These are phyloP conservation scores for Tenthredo amoena DNA, from an alignment of 2,888 invertebrate genomes.

Conservation along the genomic window DNA sequence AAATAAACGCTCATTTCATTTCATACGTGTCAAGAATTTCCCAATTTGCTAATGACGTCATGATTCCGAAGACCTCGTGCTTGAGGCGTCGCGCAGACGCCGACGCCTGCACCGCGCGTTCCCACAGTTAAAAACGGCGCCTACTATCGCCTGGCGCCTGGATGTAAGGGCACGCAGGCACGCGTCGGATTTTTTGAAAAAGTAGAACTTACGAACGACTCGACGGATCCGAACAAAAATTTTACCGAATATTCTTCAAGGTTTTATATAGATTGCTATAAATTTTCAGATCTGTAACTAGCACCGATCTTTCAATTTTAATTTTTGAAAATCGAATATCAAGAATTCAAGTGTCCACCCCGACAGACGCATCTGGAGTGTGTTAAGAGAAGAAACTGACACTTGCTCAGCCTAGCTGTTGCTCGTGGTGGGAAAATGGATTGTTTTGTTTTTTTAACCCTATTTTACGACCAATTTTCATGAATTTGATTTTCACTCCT, in stretches of 20 bases:
- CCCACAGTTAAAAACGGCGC: slow-evolving; percentile 74
- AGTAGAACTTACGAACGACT: slow-evolving; percentile 6
- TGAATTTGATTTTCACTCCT: background rate
- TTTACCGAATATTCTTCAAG: background rate
- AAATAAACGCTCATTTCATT: background rate
- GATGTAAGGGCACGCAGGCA: slow-evolving; percentile 20
- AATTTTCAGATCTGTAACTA: slow-evolving; percentile 28
- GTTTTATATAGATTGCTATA: background rate
- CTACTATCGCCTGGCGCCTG: slow-evolving; percentile 72
- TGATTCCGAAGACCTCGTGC: slow-evolving; percentile 15
- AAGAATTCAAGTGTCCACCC: slow-evolving; percentile 45
- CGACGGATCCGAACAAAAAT: background rate
- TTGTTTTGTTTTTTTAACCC: slow-evolving; percentile 68
- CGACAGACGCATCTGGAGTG: slow-evolving; percentile 70
- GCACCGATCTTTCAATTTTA: background rate
- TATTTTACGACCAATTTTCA: slow-evolving; percentile 58
- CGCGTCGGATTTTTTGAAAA: slow-evolving; percentile 29
- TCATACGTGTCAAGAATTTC: background rate
- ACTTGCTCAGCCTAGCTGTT: slow-evolving; percentile 58
- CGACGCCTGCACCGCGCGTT: slow-evolving; percentile 66
- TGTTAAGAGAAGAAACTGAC: slow-evolving; percentile 65
- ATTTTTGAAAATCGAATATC: slow-evolving; percentile 53
- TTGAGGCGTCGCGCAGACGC: slow-evolving; percentile 61
- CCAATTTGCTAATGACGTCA: slow-evolving; percentile 47
- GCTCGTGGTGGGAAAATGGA: slow-evolving; percentile 68